These are phyloP conservation scores for Florisuga fusca DNA, from an alignment of 2,797 vertebrate species.

Conservation along the genomic window DNA sequence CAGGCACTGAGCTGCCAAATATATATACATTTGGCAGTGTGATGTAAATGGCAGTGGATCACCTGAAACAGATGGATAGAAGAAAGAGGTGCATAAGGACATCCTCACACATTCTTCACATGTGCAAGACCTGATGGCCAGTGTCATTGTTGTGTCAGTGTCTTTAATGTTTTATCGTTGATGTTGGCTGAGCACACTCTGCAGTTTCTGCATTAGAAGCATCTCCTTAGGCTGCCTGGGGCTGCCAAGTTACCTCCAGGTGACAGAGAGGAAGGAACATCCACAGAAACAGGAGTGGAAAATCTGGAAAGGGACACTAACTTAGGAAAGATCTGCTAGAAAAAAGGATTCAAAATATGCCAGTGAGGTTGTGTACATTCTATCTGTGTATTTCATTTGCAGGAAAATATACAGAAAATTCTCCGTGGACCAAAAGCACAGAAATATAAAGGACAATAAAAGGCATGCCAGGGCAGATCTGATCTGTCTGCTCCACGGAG, in stretches of 20 bases:
- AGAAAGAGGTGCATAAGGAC: neutral
- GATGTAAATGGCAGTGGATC: neutral
- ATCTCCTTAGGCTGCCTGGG: neutral
- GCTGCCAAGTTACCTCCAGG: slow-evolving; percentile 25
- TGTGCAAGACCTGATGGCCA: neutral
- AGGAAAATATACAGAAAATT: neutral
- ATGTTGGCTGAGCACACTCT: slow-evolving; percentile 38
- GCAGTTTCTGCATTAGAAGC: neutral
- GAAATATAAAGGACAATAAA: neutral
- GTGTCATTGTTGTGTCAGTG: slow-evolving; percentile 47
- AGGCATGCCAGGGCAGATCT: neutral
- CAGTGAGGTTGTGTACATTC: neutral
- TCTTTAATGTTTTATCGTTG: slow-evolving; percentile 57
- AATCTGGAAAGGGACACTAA: neutral
- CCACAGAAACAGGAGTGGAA: neutral
- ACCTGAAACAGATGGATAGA: neutral
- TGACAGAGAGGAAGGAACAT: neutral
- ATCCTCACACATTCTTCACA: slow-evolving; percentile 18
- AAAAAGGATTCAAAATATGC: neutral
- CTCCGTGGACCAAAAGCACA: neutral
- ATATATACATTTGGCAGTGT: neutral
- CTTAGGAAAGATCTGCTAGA: neutral
- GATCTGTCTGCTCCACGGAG: neutral
- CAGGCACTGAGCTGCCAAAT: neutral
- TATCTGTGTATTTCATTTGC: neutral